A percentile compares a stretch with the other conserved stretches of the same genome.
Evolutionary conservation across 2,113 vertebrate genomes (phyloP).

Genomic region (Gasterosteus aculeatus): DNA sequence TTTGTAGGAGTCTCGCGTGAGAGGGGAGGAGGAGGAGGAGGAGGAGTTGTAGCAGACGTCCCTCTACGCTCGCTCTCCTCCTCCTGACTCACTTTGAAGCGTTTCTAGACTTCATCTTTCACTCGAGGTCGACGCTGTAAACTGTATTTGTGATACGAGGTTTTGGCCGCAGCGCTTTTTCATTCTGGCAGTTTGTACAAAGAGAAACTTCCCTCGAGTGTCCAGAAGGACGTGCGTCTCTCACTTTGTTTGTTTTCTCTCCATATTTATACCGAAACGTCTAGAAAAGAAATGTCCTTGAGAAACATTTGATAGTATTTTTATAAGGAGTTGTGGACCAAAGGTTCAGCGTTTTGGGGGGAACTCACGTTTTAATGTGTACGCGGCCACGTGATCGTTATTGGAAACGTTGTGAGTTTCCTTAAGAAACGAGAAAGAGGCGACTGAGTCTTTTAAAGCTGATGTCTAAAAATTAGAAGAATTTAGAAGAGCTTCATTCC

Average conservation of each 20-base stretch:
- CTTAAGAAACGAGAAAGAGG: constrained; percentile 22
- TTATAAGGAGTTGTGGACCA: constrained; percentile 81
- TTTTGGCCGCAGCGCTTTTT: constrained; percentile 47
- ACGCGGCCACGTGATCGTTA: constrained; percentile 38
- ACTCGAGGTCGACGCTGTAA: constrained; percentile 44
- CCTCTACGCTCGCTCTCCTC: constrained; percentile 44
- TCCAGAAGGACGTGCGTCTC: constrained; percentile 72
- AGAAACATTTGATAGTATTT: constrained; percentile 84
- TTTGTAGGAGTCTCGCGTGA: constrained; percentile 32
- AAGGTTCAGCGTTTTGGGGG: constrained; percentile 75
- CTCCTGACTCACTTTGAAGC: constrained; percentile 45
- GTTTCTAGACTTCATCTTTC: constrained; percentile 51
- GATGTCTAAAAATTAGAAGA: constrained; percentile 53
- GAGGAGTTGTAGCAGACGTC: constrained; percentile 64
- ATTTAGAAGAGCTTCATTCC: constrained; percentile 45
- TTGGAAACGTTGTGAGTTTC: constrained; percentile 57
- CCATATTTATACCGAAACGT: constrained; percentile 80
- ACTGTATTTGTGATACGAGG: constrained; percentile 55
- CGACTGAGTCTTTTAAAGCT: constrained; percentile 51
- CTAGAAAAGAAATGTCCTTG: constrained; percentile 71
- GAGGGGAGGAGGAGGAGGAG: neutral
- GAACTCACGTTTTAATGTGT: constrained; percentile 71
- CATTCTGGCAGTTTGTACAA: constrained; percentile 77
- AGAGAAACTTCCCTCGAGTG: constrained; percentile 70
- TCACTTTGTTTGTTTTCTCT: constrained; percentile 71